Conservation (phyloP, 2,113 vertebrate genomes). For the Larimichthys crocea region DNA sequence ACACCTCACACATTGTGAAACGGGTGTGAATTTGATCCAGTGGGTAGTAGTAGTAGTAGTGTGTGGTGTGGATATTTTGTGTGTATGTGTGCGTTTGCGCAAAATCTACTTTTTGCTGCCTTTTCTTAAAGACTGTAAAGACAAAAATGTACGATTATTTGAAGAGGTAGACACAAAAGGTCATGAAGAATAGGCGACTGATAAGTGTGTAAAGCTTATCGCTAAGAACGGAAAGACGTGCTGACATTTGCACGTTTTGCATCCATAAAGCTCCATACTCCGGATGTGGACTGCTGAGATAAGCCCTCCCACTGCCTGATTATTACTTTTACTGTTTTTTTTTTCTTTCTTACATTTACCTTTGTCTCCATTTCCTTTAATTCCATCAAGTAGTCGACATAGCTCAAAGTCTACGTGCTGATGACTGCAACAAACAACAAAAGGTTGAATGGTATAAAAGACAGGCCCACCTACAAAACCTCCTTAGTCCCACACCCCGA, state of each 20-base stretch:
- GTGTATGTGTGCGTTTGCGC: constrained; percentile 2
- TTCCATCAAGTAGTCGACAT: not conserved
- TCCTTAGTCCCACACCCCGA: not conserved
- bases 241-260: constrained; percentile 32
- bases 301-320: constrained; percentile 27
- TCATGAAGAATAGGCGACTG: constrained; percentile 6
- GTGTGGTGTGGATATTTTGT: not conserved
- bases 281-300: constrained; percentile 43
- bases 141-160: constrained; percentile 20
- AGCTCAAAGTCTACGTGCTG: constrained; percentile 2
- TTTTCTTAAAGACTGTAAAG: constrained; percentile 14
- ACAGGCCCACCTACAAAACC: not conserved
- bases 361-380: constrained; percentile 30
- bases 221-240: constrained; percentile 19
- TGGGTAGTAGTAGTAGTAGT: not conserved
- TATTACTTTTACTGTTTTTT: constrained; percentile 8
- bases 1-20: constrained; percentile 50
- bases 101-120: constrained; percentile 19
- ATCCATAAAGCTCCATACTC: constrained; percentile 23
- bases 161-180: not conserved
- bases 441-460: constrained; percentile 4
- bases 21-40: constrained; percentile 42
- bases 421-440: constrained; percentile 7
- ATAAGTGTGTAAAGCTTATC: constrained; percentile 21
- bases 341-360: not conserved